Conservation (phyloP, 2,888 invertebrate genomes). For the Diabrotica balteata region DNA sequence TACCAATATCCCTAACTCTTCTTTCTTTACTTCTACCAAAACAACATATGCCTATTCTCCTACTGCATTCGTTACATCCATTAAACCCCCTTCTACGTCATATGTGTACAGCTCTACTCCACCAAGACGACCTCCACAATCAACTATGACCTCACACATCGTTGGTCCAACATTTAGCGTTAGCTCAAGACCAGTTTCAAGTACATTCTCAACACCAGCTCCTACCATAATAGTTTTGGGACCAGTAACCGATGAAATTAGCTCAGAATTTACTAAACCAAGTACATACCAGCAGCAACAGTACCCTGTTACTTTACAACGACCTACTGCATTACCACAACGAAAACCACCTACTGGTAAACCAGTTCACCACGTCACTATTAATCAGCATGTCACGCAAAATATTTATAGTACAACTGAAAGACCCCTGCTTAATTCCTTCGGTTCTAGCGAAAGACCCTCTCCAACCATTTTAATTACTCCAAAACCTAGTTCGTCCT, state of each 20-base stretch:
- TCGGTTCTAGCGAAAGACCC: slow-evolving; percentile 63
- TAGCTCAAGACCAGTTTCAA: slow-evolving; percentile 44
- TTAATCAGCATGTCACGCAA: slow-evolving; percentile 69
- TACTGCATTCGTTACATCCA: slow-evolving; percentile 47
- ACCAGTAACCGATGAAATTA: slow-evolving; percentile 56
- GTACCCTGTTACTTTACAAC: slow-evolving; percentile 45
- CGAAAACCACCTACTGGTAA: slow-evolving; percentile 56
- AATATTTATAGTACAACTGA: slow-evolving; percentile 61
- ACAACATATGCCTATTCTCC: slow-evolving; percentile 50
- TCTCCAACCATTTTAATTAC: slow-evolving; percentile 73
- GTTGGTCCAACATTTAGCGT: slow-evolving; percentile 51
- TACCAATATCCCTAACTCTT: slow-evolving; percentile 52
- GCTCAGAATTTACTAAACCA: slow-evolving; percentile 27
- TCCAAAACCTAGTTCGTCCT: slow-evolving; percentile 67
- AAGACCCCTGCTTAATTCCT: slow-evolving; percentile 56
- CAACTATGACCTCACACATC: slow-evolving; percentile 46
- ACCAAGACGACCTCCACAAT: slow-evolving; percentile 38
- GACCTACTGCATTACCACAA: slow-evolving; percentile 47
- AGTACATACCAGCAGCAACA: slow-evolving; percentile 51
- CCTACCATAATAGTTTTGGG: slow-evolving; percentile 70
- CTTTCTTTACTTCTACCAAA: slow-evolving; percentile 50
- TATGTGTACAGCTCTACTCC: slow-evolving; percentile 54
- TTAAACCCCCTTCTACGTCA: slow-evolving; percentile 59
- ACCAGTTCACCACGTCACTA: slow-evolving; percentile 62
- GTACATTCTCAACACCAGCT: slow-evolving; percentile 58